Evolutionary conservation across 2,888 invertebrate species (phyloP), one percentile per base, ranked within the genome.

Genomic region (Lepidonotus clava): DNA sequence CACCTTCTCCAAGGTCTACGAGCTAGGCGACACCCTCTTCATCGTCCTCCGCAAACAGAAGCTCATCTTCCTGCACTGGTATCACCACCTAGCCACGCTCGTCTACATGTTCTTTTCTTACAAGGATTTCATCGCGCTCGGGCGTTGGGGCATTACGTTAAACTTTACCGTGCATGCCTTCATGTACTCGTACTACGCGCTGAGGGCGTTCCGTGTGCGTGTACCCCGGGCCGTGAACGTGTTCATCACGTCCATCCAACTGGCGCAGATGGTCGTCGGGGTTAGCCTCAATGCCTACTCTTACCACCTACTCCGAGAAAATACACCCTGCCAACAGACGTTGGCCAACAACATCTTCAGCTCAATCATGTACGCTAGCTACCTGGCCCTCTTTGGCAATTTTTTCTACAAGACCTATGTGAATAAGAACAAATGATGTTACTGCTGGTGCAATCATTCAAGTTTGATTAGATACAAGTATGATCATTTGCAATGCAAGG

Each of bases 51-150:
- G 98, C 88, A 98, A 98, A 95, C 98, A 98, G 94, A 98, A 97
- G 0, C 95, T 98, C 83, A 98, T 98, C 94, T 98, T 98, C 95
- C 96, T 98, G 85, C 97, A 98, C 94, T 98, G 98, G 98, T 98
- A 98, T 94, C 98, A 98, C 93, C 98, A 98, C 95, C 97, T 98
- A 93, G 98, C 98, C 41, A 98, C 98, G 86, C 96, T 98, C 89
- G 96, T 98, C 85, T 98, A 98, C 95, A 97, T 97, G 28, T 98
- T 98, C 98, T 98, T 97, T 95, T 97, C 91, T 77, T 96, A 77
- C 96, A 88, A 97, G 85, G 92, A 93, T 87, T 93, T 94, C 89
- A 93, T 94, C 32, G 93, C 94, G 46, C 92, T 93, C 4, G 94
- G 93, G 11, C 96, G 98, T 90, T 98, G 98, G 98, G 98, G 98